Percentiles rank a stretch among this genome's conserved stretches.
Evolutionary conservation across 2,888 invertebrate species (phyloP).

Genomic region (Acanthosepion lycidas): DNA sequence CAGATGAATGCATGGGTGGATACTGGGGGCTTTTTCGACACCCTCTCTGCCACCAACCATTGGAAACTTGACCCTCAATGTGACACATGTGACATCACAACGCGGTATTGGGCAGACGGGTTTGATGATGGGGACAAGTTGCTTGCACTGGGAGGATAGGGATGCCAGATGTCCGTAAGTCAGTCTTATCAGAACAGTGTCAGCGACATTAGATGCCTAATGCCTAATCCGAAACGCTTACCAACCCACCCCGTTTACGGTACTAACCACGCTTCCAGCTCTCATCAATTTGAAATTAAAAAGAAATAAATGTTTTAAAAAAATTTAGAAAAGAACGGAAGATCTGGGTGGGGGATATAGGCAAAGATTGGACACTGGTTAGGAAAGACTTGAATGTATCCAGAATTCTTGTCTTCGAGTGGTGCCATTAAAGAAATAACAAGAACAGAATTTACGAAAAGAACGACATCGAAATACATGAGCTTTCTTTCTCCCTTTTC

Average conservation of each 20-base stretch:
- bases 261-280: not conserved
- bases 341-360: too few relatives aligned
- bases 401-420: not conserved
- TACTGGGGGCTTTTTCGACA: not conserved
- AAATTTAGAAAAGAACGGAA: too few relatives aligned
- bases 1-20: not conserved
- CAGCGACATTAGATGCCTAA: not conserved
- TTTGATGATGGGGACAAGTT: not conserved
- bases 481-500: not conserved
- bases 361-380: not conserved
- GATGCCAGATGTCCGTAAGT: not conserved
- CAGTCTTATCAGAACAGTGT: not conserved
- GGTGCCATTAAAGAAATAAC: not conserved
- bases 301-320: not conserved
- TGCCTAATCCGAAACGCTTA: not conserved
- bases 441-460: not conserved
- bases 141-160: not conserved
- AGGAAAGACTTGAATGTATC: not conserved
- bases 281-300: slow-evolving; percentile 33
- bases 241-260: not conserved
- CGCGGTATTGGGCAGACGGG: not conserved
- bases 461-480: not conserved
- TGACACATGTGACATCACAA: not conserved
- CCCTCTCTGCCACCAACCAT: not conserved
- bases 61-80: not conserved